Evolutionary conservation across 2,113 vertebrate genomes (phyloP).

Genomic region (Erythrolamprus reginae): DNA sequence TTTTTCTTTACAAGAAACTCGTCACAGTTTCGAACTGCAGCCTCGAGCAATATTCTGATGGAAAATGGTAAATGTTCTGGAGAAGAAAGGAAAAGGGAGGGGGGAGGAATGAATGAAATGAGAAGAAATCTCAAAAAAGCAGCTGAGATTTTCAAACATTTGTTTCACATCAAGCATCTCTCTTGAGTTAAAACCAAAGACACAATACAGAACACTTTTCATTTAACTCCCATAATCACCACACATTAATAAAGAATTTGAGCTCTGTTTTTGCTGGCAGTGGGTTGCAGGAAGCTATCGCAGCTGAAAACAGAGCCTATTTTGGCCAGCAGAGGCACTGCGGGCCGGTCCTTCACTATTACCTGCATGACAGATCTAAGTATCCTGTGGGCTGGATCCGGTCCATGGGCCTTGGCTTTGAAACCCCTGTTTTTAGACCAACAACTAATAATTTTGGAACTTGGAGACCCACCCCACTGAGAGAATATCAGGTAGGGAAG

Average conservation of each 20-base stretch:
- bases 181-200: background rate
- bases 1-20: constrained; percentile 86
- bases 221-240: background rate
- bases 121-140: background rate
- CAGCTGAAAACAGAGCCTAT: no score
- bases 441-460: background rate
- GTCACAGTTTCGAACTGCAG: constrained; percentile 91
- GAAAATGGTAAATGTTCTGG: constrained; percentile 87
- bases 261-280: no score
- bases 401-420: no score
- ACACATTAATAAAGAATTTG: background rate
- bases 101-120: background rate
- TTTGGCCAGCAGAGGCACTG: no score
- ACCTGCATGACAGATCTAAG: no score
- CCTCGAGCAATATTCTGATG: constrained; percentile 89
- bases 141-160: background rate
- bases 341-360: no score
- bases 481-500: background rate
- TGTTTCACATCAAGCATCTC: background rate
- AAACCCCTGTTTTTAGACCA: background rate
- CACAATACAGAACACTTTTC: background rate
- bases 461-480: background rate
- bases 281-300: no score
- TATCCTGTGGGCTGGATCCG: no score
- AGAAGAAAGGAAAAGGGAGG: constrained; percentile 8